phyloP scores from a whole-genome alignment of 2,888 invertebrate genomes.

The Siphlonurus alternatus region DNA sequence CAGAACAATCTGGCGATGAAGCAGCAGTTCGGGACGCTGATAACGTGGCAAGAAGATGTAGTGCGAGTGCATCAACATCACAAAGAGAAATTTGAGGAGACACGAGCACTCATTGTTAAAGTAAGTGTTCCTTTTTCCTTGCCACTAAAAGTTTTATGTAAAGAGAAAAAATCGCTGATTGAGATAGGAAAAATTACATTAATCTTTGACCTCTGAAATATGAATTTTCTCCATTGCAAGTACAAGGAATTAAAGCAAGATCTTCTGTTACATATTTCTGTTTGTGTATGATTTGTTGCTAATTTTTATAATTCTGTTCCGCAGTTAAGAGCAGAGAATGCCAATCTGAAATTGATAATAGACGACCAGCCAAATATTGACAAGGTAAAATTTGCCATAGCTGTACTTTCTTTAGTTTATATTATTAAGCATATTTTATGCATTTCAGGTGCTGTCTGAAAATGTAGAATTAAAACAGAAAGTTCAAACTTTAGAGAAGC shows the following conservation, averaged over 20 bases:
- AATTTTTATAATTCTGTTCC: too few relatives aligned
- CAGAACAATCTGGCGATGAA: constrained; percentile 51
- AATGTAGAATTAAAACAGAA: constrained; percentile 11
- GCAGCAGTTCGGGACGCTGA: constrained; percentile 41
- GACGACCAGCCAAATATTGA: constrained; percentile 2
- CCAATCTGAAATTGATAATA: constrained; percentile 13
- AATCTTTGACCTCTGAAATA: too few relatives aligned
- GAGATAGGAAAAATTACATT: too few relatives aligned
- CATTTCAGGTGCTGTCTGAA: background rate
- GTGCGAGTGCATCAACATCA: constrained; percentile 40
- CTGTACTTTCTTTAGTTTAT: too few relatives aligned
- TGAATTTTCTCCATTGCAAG: too few relatives aligned
- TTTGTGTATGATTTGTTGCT: too few relatives aligned
- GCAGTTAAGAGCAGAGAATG: constrained; percentile 21
- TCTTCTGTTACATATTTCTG: too few relatives aligned
- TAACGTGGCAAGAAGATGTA: constrained; percentile 46
- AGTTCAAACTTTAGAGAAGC: background rate
- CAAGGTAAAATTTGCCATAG: too few relatives aligned
- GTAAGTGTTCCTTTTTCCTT: constrained; percentile 13
- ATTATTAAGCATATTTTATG: too few relatives aligned
- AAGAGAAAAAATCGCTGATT: too few relatives aligned
- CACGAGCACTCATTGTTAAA: constrained; percentile 34
- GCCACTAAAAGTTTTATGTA: too few relatives aligned
- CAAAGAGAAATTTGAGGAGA: constrained; percentile 48
- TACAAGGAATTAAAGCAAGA: too few relatives aligned